phyloP scores from a whole-genome alignment of 2,888 invertebrate genomes.

The Callinectes sapidus region DNA sequence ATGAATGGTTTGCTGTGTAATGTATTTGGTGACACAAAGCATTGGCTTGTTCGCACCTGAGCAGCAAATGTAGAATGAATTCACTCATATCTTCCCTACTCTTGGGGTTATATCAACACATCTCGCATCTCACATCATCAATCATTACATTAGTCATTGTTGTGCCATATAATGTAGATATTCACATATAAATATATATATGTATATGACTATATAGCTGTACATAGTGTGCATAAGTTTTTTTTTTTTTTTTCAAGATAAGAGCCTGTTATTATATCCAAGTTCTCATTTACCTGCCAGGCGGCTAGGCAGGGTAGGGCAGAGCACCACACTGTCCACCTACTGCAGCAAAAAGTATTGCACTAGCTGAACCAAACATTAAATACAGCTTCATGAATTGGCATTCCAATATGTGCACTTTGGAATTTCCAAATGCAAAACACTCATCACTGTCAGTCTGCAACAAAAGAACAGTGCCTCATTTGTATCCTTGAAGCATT shows the following conservation, averaged over 20 bases:
- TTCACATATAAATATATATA: slow-evolving; percentile 44
- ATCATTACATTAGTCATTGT: slow-evolving; percentile 56
- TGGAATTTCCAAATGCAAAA: neutral
- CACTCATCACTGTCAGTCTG: neutral
- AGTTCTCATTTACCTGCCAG: neutral
- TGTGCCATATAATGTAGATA: slow-evolving; percentile 65
- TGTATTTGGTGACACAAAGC: neutral
- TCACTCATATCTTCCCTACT: neutral
- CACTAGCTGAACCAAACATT: neutral
- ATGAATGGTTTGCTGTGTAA: neutral
- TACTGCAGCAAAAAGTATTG: neutral
- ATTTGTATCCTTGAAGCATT: neutral
- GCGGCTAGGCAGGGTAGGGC: neutral
- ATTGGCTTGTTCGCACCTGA: neutral
- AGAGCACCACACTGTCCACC: neutral
- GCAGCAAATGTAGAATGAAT: neutral
- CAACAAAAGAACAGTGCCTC: neutral
- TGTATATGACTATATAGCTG: slow-evolving; percentile 53
- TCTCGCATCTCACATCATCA: slow-evolving; percentile 20
- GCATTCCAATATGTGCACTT: neutral
- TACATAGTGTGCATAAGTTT: slow-evolving; percentile 66
- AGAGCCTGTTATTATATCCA: slow-evolving; percentile 51
- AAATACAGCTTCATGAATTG: neutral
- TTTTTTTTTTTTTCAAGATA: no score
- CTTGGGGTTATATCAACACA: neutral